Evolutionary conservation across 2,113 vertebrate genomes (phyloP).

Genomic region (Rhea americana): DNA sequence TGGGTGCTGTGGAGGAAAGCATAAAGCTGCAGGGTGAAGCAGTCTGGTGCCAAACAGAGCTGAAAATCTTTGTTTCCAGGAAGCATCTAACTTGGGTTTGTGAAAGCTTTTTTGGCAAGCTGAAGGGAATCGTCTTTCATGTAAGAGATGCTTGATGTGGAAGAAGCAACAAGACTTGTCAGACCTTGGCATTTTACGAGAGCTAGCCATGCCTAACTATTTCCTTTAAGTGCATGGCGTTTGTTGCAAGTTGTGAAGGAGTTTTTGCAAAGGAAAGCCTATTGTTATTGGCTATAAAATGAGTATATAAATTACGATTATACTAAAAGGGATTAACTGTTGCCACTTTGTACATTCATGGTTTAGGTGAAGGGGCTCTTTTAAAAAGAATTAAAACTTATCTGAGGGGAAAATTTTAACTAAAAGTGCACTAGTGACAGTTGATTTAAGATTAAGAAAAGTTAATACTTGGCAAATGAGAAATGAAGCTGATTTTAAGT

Average conservation of each 20-base stretch:
- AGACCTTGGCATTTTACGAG: constrained; percentile 85
- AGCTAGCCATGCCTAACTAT: constrained; percentile 82
- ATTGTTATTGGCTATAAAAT: constrained; percentile 80
- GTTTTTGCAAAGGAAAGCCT: constrained; percentile 86
- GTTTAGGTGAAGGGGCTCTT: constrained; percentile 87
- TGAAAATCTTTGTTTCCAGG: constrained; percentile 81
- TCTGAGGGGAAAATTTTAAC: constrained; percentile 84
- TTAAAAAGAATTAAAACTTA: constrained; percentile 78
- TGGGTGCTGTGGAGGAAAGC: constrained; percentile 96
- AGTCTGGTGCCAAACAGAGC: constrained; percentile 66
- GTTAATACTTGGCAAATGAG: constrained; percentile 77
- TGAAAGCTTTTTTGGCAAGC: constrained; percentile 87
- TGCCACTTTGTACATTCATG: constrained; percentile 88
- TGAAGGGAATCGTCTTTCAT: constrained; percentile 80
- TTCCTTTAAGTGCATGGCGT: constrained; percentile 76
- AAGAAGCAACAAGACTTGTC: constrained; percentile 79
- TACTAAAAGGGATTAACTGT: constrained; percentile 91
- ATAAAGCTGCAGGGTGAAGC: constrained; percentile 96
- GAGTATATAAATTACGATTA: constrained; percentile 83
- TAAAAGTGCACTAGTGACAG: constrained; percentile 77
- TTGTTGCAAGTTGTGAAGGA: constrained; percentile 81
- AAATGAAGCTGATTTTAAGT: constrained; percentile 80
- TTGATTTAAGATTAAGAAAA: constrained; percentile 80
- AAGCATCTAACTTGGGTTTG: constrained; percentile 86
- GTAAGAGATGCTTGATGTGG: constrained; percentile 75